A percentile compares a stretch with the other conserved stretches of the same genome.
Evolutionary conservation across 2,888 invertebrate genomes (phyloP).

Genomic region (Balanococcus diminutus): DNA sequence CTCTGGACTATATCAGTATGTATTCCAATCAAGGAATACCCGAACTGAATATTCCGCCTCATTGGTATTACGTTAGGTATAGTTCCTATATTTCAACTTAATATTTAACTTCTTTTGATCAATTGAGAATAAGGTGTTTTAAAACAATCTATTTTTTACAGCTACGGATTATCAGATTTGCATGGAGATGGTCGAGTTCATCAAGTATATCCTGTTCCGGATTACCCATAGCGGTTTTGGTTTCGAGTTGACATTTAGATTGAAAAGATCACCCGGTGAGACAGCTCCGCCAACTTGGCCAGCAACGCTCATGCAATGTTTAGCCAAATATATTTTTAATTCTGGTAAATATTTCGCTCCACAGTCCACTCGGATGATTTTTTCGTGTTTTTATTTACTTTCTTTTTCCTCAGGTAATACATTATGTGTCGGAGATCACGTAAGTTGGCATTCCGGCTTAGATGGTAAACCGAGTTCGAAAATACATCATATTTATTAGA

Average conservation of each 20-base stretch:
- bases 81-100: no score
- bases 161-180: constrained; percentile 91
- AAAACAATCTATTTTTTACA: no score
- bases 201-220: constrained; percentile 64
- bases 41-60: constrained; percentile 79
- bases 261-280: constrained; percentile 72
- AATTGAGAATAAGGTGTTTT: not conserved
- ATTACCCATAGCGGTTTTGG: constrained; percentile 82
- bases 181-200: constrained; percentile 94
- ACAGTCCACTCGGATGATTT: no score
- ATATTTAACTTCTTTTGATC: not conserved
- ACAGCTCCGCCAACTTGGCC: constrained; percentile 92
- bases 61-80: constrained; percentile 95
- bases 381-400: no score
- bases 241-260: constrained; percentile 86
- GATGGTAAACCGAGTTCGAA: constrained; percentile 74
- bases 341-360: constrained; percentile 73
- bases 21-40: constrained; percentile 84
- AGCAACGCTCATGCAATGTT: constrained; percentile 87
- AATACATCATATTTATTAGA: constrained; percentile 87
- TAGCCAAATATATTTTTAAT: constrained; percentile 93
- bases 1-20: constrained; percentile 96
- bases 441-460: constrained; percentile 89
- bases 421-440: constrained; percentile 90
- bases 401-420: constrained; percentile 70